phyloP scores from a whole-genome alignment of 1,140 invertebrate genomes.

The Tenebrio molitor region DNA sequence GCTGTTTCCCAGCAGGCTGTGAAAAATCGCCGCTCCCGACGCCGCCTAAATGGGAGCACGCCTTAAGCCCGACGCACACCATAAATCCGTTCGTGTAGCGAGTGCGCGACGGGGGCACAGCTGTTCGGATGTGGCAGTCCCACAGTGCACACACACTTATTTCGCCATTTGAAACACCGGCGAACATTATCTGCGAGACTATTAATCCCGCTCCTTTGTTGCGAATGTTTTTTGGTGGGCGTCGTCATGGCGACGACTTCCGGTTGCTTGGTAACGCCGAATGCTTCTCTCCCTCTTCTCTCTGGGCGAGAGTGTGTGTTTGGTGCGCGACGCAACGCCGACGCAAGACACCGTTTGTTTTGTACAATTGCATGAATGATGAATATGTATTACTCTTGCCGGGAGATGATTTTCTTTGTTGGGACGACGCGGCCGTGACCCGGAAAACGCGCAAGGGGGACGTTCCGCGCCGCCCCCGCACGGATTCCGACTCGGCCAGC shows the following conservation, averaged over 20 bases:
- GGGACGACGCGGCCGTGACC: conserved; percentile 50
- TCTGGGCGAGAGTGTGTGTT: conserved; percentile 16
- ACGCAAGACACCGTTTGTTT: conserved; percentile 60
- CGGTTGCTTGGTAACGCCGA: conserved; percentile 60
- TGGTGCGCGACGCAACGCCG: conserved; percentile 51
- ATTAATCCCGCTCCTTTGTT: conserved; percentile 65
- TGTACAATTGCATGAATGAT: conserved; percentile 62
- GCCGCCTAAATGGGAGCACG: too few relatives aligned
- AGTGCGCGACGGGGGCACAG: conserved; percentile 26
- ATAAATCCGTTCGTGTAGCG: conserved; percentile 14
- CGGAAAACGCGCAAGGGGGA: neutral
- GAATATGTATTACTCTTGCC: conserved; percentile 59
- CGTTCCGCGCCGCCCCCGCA: neutral
- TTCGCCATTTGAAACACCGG: conserved; percentile 63
- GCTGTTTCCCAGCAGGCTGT: too few relatives aligned
- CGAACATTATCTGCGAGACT: conserved; percentile 63
- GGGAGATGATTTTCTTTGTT: conserved; percentile 58
- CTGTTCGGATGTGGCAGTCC: conserved; percentile 41
- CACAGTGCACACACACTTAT: conserved; percentile 58
- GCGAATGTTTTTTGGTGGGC: conserved; percentile 64
- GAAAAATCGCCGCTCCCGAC: too few relatives aligned
- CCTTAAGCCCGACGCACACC: conserved; percentile 5
- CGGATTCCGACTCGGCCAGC: too few relatives aligned
- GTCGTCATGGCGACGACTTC: conserved; percentile 62
- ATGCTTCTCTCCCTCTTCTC: conserved; percentile 51